Evolutionary conservation across 2,888 invertebrate genomes (phyloP), one percentile per base, ranked within the genome.

Genomic region (Sepiola atlantica): DNA sequence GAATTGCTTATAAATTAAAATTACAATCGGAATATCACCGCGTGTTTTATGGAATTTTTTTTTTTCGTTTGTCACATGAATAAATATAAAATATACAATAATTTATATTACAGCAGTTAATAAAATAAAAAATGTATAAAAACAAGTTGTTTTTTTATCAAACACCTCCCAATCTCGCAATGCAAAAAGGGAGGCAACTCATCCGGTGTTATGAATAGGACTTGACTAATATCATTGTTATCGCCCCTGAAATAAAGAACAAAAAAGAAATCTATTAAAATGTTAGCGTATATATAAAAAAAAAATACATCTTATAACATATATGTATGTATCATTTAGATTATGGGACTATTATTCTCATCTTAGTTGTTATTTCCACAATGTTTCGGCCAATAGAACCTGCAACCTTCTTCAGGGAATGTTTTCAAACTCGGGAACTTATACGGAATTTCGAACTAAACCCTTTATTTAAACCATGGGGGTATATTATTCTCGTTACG

Each of bases 51-150:
- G 45, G 45, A 45, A 10, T n/a, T 28, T 77, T 16, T 16, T 18
- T 77, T 21, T 32, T n/a, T 77, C 16, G 77, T 77, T 77, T 77
- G n/a, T 77, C 77, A 77, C 77, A 32, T 77, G n/a, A 77, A 77
- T 77, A 77, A 77, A 77, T 77, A 77, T 77, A 77, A 77, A 77
- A 77, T 77, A 77, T 77, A 77, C 77, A 77, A 77, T 77, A 77
- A n/a, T 45, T 45, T 77, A 77, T 77, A 77, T 32, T 77, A 77
- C 77, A 77, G 77, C 77, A 77, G 77, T 77, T n/a, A 77, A n/a
- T 77, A 77, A 77, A 77, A 77, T 77, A n/a, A n/a, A n/a, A n/a
- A n/a, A n/a, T n/a, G n/a, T 77, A 77, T 77, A 12, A 77, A 77
- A 77, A 77, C 10, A 77, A 77, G 28, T 77, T 77, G 16, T 77